Evolutionary conservation across 2,888 invertebrate species (phyloP).

Genomic region (Eledona agricola): DNA sequence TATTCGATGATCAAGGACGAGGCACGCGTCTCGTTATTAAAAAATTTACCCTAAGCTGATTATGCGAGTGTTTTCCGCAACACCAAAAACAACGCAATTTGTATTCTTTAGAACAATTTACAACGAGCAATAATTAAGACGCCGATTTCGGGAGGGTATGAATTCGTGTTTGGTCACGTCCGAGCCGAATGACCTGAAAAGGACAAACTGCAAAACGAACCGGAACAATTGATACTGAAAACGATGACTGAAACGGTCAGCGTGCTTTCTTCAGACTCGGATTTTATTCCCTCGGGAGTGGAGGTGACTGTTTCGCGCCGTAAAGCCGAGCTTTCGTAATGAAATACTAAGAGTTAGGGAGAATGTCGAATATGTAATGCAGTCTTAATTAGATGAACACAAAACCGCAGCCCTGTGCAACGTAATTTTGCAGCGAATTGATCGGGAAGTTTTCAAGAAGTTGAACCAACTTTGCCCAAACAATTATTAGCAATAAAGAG

Average conservation of each 20-base stretch:
- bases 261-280: constrained; percentile 18
- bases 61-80: background rate
- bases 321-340: constrained; percentile 10
- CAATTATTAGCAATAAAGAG: constrained; percentile 50
- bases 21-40: constrained; percentile 38
- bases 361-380: constrained; percentile 26
- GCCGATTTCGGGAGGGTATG: constrained; percentile 17
- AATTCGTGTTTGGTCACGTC: constrained; percentile 45
- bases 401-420: constrained; percentile 43
- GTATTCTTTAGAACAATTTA: constrained; percentile 5
- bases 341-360: too few species aligned
- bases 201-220: constrained; percentile 48
- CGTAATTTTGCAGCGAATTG: constrained; percentile 48
- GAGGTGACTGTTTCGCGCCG: too few species aligned
- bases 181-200: constrained; percentile 45
- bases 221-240: constrained; percentile 47
- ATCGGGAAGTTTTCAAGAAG: constrained; percentile 42
- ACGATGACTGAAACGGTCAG: constrained; percentile 40
- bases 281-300: too few species aligned
- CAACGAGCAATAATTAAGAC: constrained; percentile 6
- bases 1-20: constrained; percentile 36
- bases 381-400: constrained; percentile 43
- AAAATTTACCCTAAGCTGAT: constrained; percentile 4
- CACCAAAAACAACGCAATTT: constrained; percentile 1
- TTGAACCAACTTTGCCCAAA: constrained; percentile 44